Conservation (phyloP, 2,888 invertebrate genomes). For the Acanthacorydalis orientalis region DNA sequence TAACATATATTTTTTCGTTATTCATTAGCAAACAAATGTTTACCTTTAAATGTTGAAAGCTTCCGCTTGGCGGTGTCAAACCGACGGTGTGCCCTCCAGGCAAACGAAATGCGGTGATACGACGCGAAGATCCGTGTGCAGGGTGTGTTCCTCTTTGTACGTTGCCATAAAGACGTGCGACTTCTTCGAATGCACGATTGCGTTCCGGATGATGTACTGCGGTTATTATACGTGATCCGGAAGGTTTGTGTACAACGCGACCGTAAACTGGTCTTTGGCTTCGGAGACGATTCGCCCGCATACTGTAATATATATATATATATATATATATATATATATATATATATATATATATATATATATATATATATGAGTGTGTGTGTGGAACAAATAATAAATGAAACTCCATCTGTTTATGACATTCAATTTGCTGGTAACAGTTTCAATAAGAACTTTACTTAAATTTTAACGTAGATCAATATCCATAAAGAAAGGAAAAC, state of each 20-base stretch:
- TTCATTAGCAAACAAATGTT: slow-evolving; percentile 4
- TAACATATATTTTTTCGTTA: neutral
- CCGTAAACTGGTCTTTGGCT: slow-evolving; percentile 46
- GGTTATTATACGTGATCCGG: slow-evolving; percentile 26
- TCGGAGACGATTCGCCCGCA: slow-evolving; percentile 21
- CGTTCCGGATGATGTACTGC: slow-evolving; percentile 22
- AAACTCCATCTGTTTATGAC: too few relatives aligned
- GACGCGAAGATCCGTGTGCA: slow-evolving; percentile 15
- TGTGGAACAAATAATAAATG: too few relatives aligned
- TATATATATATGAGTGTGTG: too few relatives aligned
- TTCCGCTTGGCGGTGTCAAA: slow-evolving; percentile 32
- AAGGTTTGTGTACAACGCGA: slow-evolving; percentile 52
- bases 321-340: too few relatives aligned
- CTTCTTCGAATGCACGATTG: slow-evolving; percentile 32
- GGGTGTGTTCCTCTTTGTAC: slow-evolving; percentile 20
- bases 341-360: too few relatives aligned
- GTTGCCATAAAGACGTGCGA: slow-evolving; percentile 31
- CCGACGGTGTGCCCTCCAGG: slow-evolving; percentile 30
- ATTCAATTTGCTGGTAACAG: too few relatives aligned
- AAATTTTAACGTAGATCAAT: too few relatives aligned
- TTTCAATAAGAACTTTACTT: too few relatives aligned
- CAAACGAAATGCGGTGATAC: slow-evolving; percentile 22
- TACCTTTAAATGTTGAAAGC: slow-evolving; percentile 56
- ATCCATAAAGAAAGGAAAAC: too few relatives aligned
- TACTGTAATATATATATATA: slow-evolving; percentile 15